Evolutionary conservation across 2,797 vertebrate species (phyloP).

Genomic region (Brotula barbata): DNA sequence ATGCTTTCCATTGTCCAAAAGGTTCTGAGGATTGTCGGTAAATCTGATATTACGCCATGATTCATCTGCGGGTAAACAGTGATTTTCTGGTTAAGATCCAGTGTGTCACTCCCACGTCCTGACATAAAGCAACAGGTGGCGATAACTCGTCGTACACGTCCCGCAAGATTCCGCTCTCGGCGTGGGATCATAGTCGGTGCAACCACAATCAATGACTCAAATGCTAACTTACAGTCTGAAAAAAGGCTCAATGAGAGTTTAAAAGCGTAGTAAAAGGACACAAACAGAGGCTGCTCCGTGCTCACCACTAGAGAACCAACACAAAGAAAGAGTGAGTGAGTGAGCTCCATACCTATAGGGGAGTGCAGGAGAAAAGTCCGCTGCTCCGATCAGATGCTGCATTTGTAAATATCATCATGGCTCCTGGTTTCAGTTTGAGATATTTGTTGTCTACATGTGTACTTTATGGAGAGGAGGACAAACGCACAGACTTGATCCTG

Average conservation of each 20-base stretch:
- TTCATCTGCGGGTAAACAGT: too few species aligned
- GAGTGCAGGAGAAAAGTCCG: constrained; percentile 17
- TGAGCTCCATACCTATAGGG: constrained; percentile 27
- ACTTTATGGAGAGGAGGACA: neutral
- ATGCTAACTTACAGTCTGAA: too few species aligned
- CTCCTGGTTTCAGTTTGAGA: neutral
- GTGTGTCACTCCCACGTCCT: neutral
- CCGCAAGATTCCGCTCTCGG: constrained; percentile 17
- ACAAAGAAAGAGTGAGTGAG: constrained; percentile 21
- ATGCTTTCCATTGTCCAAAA: too few species aligned
- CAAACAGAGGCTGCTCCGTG: too few species aligned
- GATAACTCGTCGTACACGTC: constrained; percentile 23
- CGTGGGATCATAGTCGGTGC: too few species aligned
- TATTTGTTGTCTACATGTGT: neutral
- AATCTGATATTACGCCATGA: too few species aligned
- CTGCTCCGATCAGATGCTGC: constrained; percentile 3
- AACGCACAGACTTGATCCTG: fast-evolving
- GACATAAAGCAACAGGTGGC: constrained; percentile 51
- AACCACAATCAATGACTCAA: neutral
- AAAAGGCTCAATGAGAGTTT: neutral
- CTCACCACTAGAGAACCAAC: constrained; percentile 1
- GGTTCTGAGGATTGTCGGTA: too few species aligned
- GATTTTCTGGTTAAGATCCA: neutral
- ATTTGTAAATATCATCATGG: constrained; percentile 4
- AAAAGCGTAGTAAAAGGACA: too few species aligned